A percentile compares a stretch with the other conserved stretches of the same genome.
Conservation (phyloP, 2,113 vertebrate genomes). For the Sylvicapra grimmia region DNA sequence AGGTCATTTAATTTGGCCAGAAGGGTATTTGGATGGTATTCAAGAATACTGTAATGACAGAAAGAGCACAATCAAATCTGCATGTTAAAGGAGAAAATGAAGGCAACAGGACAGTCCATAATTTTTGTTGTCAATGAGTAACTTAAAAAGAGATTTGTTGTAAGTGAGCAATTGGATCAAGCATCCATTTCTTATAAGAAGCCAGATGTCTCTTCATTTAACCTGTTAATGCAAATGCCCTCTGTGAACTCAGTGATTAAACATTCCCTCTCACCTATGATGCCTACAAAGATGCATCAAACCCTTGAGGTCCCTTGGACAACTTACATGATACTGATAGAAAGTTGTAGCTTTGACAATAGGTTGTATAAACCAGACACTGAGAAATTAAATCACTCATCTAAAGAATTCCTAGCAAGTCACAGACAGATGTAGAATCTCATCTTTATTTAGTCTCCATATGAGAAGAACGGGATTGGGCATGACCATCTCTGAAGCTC, state of each 20-base stretch:
- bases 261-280: background rate
- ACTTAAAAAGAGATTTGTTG: background rate
- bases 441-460: background rate
- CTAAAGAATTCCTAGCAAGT: background rate
- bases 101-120: background rate
- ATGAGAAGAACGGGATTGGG: background rate
- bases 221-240: background rate
- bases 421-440: background rate
- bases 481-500: background rate
- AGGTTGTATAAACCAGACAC: background rate
- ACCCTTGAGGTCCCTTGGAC: background rate
- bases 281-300: background rate
- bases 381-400: constrained; percentile 9
- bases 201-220: background rate
- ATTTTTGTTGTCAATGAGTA: constrained; percentile 3
- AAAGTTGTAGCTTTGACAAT: background rate
- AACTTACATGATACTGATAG: background rate
- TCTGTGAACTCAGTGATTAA: background rate
- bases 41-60: background rate
- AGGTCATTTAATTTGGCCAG: background rate
- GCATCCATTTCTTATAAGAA: constrained; percentile 10
- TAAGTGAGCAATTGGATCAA: background rate
- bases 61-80: background rate
- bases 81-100: background rate
- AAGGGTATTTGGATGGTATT: background rate